These are phyloP conservation scores for Montipora efflorescens DNA, from an alignment of 64 coral and sea anemone genomes.

Conservation along the genomic window DNA sequence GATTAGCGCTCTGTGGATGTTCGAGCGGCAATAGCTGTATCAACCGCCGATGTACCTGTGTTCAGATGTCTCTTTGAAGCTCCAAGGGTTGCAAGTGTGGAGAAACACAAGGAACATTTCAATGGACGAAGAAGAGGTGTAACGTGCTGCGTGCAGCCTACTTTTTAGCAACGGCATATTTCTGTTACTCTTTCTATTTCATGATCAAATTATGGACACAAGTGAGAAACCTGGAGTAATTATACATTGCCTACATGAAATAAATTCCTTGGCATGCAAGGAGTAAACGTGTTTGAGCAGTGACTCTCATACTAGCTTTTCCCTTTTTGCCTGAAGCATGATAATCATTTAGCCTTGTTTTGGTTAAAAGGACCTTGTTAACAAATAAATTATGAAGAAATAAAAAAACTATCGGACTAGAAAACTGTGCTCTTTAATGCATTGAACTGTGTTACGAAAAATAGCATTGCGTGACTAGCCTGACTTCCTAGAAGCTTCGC, in stretches of 20 bases:
- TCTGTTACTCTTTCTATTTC: neutral
- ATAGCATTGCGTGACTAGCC: no score
- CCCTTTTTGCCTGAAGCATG: neutral
- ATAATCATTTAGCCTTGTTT: neutral
- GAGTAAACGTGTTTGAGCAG: neutral
- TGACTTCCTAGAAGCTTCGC: no score
- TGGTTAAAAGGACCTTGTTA: neutral
- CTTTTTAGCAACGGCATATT: neutral
- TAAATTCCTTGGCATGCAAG: neutral
- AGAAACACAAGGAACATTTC: conserved; percentile 52
- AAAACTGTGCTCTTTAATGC: neutral
- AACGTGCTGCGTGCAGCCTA: neutral
- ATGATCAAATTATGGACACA: conserved; percentile 20
- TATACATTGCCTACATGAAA: conserved; percentile 10
- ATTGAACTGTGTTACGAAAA: neutral
- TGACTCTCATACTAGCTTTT: neutral
- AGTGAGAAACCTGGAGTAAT: neutral
- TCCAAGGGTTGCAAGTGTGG: conserved; percentile 70
- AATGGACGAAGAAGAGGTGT: neutral
- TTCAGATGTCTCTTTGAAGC: conserved; percentile 66
- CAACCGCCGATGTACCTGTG: conserved; percentile 56
- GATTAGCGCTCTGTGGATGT: conserved; percentile 64
- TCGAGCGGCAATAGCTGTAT: conserved; percentile 32
- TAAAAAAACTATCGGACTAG: neutral
- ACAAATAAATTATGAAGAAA: neutral